These are phyloP conservation scores for Prietella phreatophila DNA, from an alignment of 2,113 vertebrate species.

Conservation along the genomic window DNA sequence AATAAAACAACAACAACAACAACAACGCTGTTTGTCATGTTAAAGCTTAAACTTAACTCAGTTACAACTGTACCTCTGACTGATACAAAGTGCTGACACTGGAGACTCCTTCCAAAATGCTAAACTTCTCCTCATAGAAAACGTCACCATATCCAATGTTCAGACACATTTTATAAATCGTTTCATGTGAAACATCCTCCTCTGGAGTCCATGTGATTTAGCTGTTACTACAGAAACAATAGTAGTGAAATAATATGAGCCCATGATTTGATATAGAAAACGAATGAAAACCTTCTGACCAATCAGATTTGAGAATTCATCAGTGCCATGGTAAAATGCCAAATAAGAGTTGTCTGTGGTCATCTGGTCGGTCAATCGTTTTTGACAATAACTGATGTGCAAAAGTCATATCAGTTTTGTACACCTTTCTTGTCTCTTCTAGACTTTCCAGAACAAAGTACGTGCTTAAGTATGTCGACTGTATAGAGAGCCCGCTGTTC, in stretches of 20 bases:
- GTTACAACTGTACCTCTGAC: not conserved
- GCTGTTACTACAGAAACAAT: not conserved
- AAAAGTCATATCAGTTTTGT: not conserved
- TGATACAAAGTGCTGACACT: not conserved
- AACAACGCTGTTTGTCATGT: not conserved
- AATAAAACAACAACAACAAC: not conserved
- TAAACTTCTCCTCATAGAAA: not conserved
- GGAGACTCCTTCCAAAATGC: not conserved
- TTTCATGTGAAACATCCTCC: not conserved
- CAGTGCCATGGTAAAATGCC: not conserved
- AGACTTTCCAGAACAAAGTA: not conserved
- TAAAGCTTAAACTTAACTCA: not conserved
- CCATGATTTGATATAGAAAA: not conserved
- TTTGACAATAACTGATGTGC: not conserved
- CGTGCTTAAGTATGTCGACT: slow-evolving; percentile 1
- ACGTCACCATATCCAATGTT: no score
- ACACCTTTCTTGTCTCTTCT: not conserved
- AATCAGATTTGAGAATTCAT: not conserved
- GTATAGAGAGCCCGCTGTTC: slow-evolving; percentile 29
- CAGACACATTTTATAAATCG: no score
- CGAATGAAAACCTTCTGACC: not conserved
- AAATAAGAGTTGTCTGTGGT: not conserved
- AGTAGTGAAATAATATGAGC: not conserved
- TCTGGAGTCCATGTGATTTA: not conserved
- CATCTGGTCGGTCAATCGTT: not conserved